Conservation (phyloP, 1,140 invertebrate genomes). For the Sycophaga agraensis region DNA sequence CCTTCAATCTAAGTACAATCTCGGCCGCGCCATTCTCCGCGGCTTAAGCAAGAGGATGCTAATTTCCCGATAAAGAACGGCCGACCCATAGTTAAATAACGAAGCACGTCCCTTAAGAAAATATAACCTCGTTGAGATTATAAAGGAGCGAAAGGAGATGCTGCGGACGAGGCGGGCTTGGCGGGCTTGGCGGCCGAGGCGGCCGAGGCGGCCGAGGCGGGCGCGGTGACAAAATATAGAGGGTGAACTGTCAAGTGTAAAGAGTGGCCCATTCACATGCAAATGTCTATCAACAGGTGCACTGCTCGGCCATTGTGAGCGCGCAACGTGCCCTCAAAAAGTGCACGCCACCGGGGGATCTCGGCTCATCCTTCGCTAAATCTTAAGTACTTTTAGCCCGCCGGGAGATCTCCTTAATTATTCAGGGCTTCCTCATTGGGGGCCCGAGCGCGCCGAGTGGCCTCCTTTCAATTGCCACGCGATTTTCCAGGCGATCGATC, state of each 20-base stretch:
- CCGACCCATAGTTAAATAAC: too few relatives aligned
- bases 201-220: too few relatives aligned
- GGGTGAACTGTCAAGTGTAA: background rate
- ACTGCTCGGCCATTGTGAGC: constrained; percentile 13
- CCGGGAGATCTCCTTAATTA: constrained; percentile 2
- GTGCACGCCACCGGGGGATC: background rate
- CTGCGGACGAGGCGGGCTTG: too few relatives aligned
- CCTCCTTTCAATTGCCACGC: too few relatives aligned
- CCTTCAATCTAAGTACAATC: too few relatives aligned
- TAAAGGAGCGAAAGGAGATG: too few relatives aligned
- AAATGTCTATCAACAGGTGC: constrained; percentile 47
- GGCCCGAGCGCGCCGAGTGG: background rate
- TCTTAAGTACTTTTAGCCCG: background rate
- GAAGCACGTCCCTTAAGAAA: too few relatives aligned
- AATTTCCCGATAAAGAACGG: too few relatives aligned
- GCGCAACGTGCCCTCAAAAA: background rate
- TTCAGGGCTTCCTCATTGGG: background rate
- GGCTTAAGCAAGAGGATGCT: too few relatives aligned
- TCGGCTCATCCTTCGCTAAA: background rate
- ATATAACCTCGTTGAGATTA: background rate
- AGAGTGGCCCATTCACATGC: constrained; percentile 43
- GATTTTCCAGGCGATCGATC: background rate
- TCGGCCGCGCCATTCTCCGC: too few relatives aligned
- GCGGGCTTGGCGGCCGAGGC: too few relatives aligned
- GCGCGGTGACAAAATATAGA: constrained; percentile 5